Conservation (phyloP, 1,140 invertebrate genomes). For the Drosophila ogumai region DNA sequence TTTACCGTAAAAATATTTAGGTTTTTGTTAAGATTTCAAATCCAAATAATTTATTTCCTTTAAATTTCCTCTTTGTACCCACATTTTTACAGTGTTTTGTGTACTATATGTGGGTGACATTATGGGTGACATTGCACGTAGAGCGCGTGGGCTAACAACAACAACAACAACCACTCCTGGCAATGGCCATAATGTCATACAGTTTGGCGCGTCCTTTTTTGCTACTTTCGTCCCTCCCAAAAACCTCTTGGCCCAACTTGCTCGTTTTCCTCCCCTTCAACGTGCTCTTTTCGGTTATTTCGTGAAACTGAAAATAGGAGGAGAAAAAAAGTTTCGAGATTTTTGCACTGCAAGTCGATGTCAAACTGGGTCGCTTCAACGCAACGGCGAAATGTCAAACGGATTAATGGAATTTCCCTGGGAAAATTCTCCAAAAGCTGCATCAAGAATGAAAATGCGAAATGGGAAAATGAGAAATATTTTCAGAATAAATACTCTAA, state of each 20-base stretch:
- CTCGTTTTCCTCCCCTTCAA: conserved; percentile 23
- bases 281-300: conserved; percentile 31
- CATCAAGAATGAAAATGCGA: conserved; percentile 6
- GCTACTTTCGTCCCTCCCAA: conserved; percentile 16
- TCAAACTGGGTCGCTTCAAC: conserved; percentile 69
- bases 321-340: conserved; percentile 50
- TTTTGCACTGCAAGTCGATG: conserved; percentile 48
- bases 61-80: background rate
- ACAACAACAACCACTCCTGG: conserved; percentile 31
- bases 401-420: conserved; percentile 69
- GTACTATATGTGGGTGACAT: conserved; percentile 51
- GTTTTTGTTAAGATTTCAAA: no score
- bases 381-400: conserved; percentile 72
- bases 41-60: no score
- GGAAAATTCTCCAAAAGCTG: conserved; percentile 38
- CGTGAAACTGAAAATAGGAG: conserved; percentile 14
- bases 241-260: conserved; percentile 14
- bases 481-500: conserved; percentile 2
- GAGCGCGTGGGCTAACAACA: conserved; percentile 47
- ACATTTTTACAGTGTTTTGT: background rate
- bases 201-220: conserved; percentile 66
- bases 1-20: no score
- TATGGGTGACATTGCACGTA: conserved; percentile 53
- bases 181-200: conserved; percentile 79
- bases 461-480: conserved; percentile 13